Conservation (phyloP, 2,888 invertebrate species). For the Drosophila vallismaia region DNA sequence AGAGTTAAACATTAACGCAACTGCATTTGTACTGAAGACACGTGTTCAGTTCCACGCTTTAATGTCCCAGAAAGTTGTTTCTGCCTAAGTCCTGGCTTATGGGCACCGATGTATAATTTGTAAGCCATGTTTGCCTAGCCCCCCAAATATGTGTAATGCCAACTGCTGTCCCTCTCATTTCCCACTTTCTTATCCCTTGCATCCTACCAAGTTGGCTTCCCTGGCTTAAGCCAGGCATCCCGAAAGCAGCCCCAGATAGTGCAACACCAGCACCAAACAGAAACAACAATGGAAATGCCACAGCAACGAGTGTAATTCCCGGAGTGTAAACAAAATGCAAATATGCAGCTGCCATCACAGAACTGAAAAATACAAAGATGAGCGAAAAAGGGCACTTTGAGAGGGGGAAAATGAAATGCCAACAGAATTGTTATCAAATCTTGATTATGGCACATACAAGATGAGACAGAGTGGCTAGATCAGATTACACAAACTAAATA, state of each 20-base stretch:
- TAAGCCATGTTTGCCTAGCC: conserved; percentile 38
- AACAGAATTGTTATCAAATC: conserved; percentile 50
- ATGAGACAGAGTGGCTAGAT: conserved; percentile 14
- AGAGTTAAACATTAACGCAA: conserved; percentile 1
- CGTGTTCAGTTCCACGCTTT: conserved; percentile 19
- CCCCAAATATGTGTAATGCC: conserved; percentile 51
- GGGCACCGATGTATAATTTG: conserved; percentile 37
- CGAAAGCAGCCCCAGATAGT: conserved; percentile 9
- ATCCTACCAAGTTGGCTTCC: conserved; percentile 30
- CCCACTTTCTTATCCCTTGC: conserved; percentile 6
- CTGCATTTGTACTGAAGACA: conserved; percentile 4
- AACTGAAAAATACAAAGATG: conserved; percentile 3
- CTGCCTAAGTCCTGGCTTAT: conserved; percentile 22
- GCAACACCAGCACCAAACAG: conserved; percentile 4
- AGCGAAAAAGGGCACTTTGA: conserved; percentile 2
- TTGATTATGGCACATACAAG: conserved; percentile 45
- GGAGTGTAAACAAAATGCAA: conserved; percentile 66
- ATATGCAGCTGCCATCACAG: conserved; percentile 44
- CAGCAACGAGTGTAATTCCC: conserved; percentile 50
- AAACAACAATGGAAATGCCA: conserved; percentile 21
- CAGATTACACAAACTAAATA: conserved; percentile 13
- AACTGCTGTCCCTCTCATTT: conserved; percentile 50
- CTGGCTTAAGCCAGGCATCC: conserved; percentile 58
- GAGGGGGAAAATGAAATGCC: conserved; percentile 28
- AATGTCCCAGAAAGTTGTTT: conserved; percentile 13